A percentile compares a stretch with the other conserved stretches of the same genome.
Conservation (phyloP, 2,113 vertebrate species). For the Cinclus cinclus region DNA sequence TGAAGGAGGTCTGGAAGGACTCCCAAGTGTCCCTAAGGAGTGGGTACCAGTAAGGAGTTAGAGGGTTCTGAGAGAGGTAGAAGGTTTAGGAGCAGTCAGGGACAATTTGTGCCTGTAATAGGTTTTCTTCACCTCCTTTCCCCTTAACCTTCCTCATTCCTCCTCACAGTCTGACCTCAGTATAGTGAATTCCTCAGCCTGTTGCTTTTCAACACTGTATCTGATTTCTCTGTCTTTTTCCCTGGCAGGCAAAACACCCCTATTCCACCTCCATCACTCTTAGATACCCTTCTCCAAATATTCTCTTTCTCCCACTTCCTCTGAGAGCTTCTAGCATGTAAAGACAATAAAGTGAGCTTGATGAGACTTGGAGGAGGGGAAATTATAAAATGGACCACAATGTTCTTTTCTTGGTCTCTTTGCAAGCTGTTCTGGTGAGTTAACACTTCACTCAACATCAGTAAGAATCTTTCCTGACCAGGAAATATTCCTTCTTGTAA, state of each 20-base stretch:
- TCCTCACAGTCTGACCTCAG: not conserved
- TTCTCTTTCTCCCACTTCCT: not conserved
- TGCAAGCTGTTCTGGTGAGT: not conserved
- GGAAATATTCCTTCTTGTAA: not conserved
- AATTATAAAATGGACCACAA: not conserved
- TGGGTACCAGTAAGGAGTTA: not conserved
- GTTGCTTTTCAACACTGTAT: not conserved
- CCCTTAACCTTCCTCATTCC: not conserved
- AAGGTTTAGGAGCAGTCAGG: not conserved
- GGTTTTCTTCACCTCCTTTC: not conserved
- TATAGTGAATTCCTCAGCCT: not conserved
- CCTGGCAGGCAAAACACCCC: not conserved
- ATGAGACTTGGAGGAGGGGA: not conserved
- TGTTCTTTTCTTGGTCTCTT: not conserved
- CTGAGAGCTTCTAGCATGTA: not conserved
- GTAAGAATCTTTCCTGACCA: not conserved
- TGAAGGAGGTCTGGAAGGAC: not conserved
- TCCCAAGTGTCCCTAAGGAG: not conserved
- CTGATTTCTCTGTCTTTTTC: not conserved
- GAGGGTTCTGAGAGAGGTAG: not conserved
- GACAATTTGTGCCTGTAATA: accelerated
- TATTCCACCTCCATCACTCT: not conserved
- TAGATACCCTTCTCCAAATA: not conserved
- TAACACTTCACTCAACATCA: not conserved
- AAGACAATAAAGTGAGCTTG: not conserved